Conservation (phyloP, 2,797 vertebrate genomes). For the Cichlasoma orientale region DNA sequence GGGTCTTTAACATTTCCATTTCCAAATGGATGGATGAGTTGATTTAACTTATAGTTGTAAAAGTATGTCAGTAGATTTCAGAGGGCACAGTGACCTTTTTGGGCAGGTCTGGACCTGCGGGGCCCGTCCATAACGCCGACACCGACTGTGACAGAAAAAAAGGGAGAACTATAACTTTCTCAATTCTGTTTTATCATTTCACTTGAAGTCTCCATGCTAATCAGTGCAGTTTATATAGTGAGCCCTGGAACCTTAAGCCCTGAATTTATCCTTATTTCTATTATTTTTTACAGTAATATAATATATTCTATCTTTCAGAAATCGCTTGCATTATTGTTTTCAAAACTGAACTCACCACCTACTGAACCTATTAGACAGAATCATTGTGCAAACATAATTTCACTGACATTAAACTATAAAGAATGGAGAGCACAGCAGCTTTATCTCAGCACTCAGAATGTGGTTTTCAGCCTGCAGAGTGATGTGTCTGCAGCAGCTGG, state of each 20-base stretch:
- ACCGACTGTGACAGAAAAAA: not conserved
- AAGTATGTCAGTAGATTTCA: not conserved
- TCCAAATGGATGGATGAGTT: not conserved
- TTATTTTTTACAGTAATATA: not conserved
- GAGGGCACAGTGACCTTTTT: not conserved
- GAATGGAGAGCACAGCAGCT: not conserved
- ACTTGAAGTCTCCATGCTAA: not conserved
- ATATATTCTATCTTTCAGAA: not conserved
- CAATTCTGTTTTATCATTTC: not conserved
- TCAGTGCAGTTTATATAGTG: not conserved
- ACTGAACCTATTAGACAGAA: not conserved
- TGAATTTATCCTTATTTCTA: not conserved
- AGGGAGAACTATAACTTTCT: not conserved
- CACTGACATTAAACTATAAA: not conserved
- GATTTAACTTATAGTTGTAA: not conserved
- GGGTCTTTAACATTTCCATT: not conserved
- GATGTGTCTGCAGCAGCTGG: conserved; percentile 34
- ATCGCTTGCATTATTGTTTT: not conserved
- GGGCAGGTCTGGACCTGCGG: not conserved
- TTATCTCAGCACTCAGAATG: not conserved
- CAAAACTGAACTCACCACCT: not conserved
- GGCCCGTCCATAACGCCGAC: accelerated
- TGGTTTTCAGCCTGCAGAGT: conserved; percentile 11
- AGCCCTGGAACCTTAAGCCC: accelerated
- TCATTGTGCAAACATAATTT: not conserved